Evolutionary conservation across 2,888 invertebrate species (phyloP), one percentile per base, ranked within the genome.

Genomic region (Brachypalpus laphriformis): DNA sequence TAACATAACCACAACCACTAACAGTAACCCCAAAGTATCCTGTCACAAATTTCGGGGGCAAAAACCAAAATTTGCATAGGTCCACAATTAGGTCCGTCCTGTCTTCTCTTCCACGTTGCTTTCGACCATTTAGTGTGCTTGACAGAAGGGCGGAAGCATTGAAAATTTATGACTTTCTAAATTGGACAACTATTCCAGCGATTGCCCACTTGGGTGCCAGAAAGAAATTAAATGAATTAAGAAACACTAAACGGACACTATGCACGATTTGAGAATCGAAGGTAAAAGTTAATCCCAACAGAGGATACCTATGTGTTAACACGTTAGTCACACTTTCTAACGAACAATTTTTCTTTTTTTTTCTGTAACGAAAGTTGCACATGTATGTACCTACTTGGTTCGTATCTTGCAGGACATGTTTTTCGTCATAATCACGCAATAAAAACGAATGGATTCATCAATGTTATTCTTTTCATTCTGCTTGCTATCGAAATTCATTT

Each of bases 371-470:
- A 37, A 37, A 20, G 18, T 22, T 37, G 11, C 18, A n/a, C 20
- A 42, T 4, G n/a, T 42, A 40, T 5, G 1, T 37, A 18, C 4
- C 5, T 37, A 34, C n/a, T 22, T 14, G 14, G 11, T 25, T 42
- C 9, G 25, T 28, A 28, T 45, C 16, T 5, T 45, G 14, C 28
- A 42, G 28, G 11, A 61, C 42, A 61, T 45, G 61, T 25, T 45
- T 61, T 45, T 45, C 42, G 61, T 9, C 25, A 28, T 61, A 45
- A 61, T 61, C 9, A 61, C 42, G 16, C 61, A 61, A 61, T 61
- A 61, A 61, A 40, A 28, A 0, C 25, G 28, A 42, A 61, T 61
- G 42, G 61, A 45, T 61, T 45, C 42, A 61, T 61, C 42, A 61
- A 45, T 61, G n/a, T 59, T 14, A 0, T 14, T 20, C 40, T 22